Evolutionary conservation across 2,888 invertebrate genomes (phyloP).

Genomic region (Nephrotoma flavescens): DNA sequence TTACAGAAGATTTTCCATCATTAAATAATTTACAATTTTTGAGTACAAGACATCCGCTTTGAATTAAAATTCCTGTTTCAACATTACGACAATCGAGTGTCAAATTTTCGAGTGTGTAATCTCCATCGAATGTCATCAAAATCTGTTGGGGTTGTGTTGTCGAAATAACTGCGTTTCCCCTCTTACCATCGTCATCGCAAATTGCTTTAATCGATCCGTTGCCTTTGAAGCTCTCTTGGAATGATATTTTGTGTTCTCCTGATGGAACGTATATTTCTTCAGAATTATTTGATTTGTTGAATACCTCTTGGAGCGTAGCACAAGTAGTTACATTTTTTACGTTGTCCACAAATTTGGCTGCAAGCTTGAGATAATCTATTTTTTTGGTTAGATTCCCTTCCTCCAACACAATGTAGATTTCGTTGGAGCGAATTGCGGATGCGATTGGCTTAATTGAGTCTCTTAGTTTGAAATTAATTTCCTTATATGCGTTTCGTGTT

Average conservation of each 20-base stretch:
- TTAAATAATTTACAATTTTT: slow-evolving; percentile 37
- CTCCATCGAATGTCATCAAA: slow-evolving; percentile 37
- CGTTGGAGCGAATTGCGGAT: slow-evolving; percentile 12
- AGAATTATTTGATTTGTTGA: slow-evolving; percentile 25
- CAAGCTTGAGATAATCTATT: slow-evolving; percentile 30
- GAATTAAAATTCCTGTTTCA: slow-evolving; percentile 36
- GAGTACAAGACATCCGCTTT: slow-evolving; percentile 35
- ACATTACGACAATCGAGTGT: slow-evolving; percentile 37
- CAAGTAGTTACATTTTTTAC: slow-evolving; percentile 31
- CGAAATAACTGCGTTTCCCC: slow-evolving; percentile 22
- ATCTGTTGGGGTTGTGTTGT: slow-evolving; percentile 36
- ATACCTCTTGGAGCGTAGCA: slow-evolving; percentile 24
- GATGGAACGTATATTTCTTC: slow-evolving; percentile 37
- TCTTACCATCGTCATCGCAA: not conserved
- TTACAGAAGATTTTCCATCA: slow-evolving; percentile 35
- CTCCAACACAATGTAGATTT: slow-evolving; percentile 34
- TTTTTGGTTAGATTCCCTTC: slow-evolving; percentile 34
- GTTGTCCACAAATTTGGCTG: slow-evolving; percentile 27
- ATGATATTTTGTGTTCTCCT: slow-evolving; percentile 35
- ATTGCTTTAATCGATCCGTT: slow-evolving; percentile 24
- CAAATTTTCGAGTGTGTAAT: slow-evolving; percentile 37
- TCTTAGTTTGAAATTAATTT: slow-evolving; percentile 19
- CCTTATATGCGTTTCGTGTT: slow-evolving; percentile 34
- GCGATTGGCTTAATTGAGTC: not conserved
- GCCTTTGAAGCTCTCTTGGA: slow-evolving; percentile 36